Conservation (phyloP, 53 echinoderm and acorn worm species). For the Paelopatides confundens region DNA sequence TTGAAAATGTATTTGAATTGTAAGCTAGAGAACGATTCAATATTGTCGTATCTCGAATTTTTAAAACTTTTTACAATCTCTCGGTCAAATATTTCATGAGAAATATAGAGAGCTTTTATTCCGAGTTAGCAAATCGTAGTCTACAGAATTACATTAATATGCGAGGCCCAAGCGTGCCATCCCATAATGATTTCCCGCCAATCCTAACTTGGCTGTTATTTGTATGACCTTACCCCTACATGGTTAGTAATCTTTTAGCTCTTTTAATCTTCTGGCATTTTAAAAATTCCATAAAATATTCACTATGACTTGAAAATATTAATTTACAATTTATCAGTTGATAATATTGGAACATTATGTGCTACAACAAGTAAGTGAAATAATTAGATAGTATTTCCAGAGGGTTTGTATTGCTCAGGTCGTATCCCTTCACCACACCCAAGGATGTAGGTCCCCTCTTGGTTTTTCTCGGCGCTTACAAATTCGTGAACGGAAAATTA, state of each 20-base stretch:
- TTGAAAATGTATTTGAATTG: no score
- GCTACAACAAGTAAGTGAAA: not conserved
- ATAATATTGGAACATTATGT: no score
- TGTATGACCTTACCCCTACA: conserved; percentile 37
- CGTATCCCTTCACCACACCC: conserved; percentile 99
- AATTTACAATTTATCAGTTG: not conserved
- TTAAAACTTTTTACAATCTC: not conserved
- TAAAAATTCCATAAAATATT: not conserved
- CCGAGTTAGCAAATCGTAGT: not conserved
- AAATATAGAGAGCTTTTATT: not conserved
- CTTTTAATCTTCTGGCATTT: not conserved
- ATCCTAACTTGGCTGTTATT: conserved; percentile 87
- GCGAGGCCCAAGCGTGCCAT: conserved; percentile 64
- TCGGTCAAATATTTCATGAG: not conserved
- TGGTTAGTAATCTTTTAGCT: not conserved
- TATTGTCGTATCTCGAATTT: not conserved
- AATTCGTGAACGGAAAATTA: conserved; percentile 89
- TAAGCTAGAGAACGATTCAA: no score
- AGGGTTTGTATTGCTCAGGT: conserved; percentile 68
- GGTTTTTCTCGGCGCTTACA: conserved; percentile 84
- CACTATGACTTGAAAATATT: not conserved
- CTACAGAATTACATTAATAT: conserved; percentile 49
- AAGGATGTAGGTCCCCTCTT: conserved; percentile 95
- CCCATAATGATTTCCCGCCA: conserved; percentile 92
- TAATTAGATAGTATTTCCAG: conserved; percentile 61